These are phyloP conservation scores for Thunnus maccoyii DNA, from an alignment of 2,113 vertebrate species.

Conservation along the genomic window DNA sequence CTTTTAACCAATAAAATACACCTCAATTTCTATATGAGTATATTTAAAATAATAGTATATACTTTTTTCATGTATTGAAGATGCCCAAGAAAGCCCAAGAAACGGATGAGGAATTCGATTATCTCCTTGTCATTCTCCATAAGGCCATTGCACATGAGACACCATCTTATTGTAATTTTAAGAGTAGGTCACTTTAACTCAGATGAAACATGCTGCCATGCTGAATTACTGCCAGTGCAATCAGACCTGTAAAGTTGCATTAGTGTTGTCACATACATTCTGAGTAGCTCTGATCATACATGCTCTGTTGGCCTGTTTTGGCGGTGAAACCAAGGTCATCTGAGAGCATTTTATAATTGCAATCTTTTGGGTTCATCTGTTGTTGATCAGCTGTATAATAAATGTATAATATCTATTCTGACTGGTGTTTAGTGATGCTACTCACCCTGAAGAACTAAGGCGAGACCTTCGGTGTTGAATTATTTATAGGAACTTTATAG, in stretches of 20 bases:
- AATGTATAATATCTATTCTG: background rate
- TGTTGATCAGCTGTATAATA: background rate
- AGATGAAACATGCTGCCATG: slow-evolving; percentile 18
- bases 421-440: background rate
- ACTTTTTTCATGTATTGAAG: too few relatives aligned
- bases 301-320: background rate
- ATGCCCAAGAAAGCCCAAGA: background rate
- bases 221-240: slow-evolving; percentile 14
- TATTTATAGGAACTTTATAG: background rate
- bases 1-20: too few relatives aligned
- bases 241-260: slow-evolving; percentile 9
- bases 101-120: background rate
- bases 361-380: background rate
- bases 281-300: background rate
- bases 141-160: background rate
- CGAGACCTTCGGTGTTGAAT: background rate
- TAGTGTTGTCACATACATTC: slow-evolving; percentile 8
- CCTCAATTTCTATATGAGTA: too few relatives aligned
- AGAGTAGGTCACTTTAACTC: slow-evolving; percentile 6
- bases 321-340: slow-evolving; percentile 4
- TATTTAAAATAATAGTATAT: too few relatives aligned
- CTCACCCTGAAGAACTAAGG: background rate
- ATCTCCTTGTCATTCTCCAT: background rate
- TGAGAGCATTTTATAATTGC: background rate
- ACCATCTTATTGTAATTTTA: background rate